Evolutionary conservation across 2,113 vertebrate species (phyloP).

Genomic region (Illadopsis cleaveri): DNA sequence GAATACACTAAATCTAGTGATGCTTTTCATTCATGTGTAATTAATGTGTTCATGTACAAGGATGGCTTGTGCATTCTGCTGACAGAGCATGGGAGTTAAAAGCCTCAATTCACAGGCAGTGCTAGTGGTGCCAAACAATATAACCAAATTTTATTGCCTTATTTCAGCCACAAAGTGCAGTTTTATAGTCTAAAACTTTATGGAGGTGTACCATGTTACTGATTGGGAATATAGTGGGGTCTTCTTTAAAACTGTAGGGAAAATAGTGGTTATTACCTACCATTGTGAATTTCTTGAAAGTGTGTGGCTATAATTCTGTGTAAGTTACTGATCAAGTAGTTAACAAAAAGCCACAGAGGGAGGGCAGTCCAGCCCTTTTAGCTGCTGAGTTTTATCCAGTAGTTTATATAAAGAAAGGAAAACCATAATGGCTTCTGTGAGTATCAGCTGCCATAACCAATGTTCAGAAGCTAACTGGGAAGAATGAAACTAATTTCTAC

Average conservation of each 20-base stretch:
- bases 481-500: background rate
- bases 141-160: background rate
- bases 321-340: background rate
- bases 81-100: background rate
- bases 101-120: background rate
- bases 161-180: background rate
- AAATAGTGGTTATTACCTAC: background rate
- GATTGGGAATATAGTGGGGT: background rate
- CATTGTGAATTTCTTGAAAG: background rate
- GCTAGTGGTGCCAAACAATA: background rate
- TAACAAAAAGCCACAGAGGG: background rate
- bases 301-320: background rate
- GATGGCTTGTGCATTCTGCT: background rate
- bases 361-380: background rate
- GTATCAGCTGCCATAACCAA: background rate
- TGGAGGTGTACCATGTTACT: background rate
- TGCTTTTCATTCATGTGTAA: background rate
- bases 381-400: background rate
- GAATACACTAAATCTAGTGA: background rate
- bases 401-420: background rate
- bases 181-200: background rate
- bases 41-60: background rate
- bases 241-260: background rate
- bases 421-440: background rate
- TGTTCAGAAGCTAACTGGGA: background rate